Conservation (phyloP, 2,797 vertebrate species). For the Anguilla anguilla region DNA sequence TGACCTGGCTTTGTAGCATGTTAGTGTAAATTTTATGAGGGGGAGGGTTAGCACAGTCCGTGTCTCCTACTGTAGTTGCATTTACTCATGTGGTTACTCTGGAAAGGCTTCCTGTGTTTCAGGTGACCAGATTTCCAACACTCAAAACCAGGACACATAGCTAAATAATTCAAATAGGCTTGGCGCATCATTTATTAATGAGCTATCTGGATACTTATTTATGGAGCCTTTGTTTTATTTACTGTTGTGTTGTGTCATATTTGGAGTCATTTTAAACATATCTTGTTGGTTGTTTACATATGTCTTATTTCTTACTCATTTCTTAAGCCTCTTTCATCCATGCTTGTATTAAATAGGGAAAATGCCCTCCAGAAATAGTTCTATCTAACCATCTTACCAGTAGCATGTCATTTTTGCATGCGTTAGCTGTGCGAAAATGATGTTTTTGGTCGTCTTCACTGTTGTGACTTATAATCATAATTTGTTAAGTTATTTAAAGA, state of each 20-base stretch:
- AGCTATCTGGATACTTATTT: slow-evolving; percentile 64
- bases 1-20: slow-evolving; percentile 68
- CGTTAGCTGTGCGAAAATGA: no score
- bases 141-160: slow-evolving; percentile 67
- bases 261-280: neutral
- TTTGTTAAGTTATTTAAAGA: no score
- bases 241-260: slow-evolving; percentile 34
- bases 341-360: neutral
- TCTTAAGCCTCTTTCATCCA: neutral
- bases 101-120: slow-evolving; percentile 52
- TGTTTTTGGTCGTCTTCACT: no score
- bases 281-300: neutral
- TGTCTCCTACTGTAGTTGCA: neutral
- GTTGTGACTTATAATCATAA: no score
- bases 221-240: slow-evolving; percentile 46
- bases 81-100: neutral
- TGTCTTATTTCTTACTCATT: no score
- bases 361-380: neutral
- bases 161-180: slow-evolving; percentile 73
- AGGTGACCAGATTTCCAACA: slow-evolving; percentile 66
- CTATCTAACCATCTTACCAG: no score
- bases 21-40: slow-evolving; percentile 72
- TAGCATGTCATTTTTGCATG: no score
- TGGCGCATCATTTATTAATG: slow-evolving; percentile 71
- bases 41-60: slow-evolving; percentile 36